Evolutionary conservation across 2,888 invertebrate genomes (phyloP).

Genomic region (Crocallis elinguaria): DNA sequence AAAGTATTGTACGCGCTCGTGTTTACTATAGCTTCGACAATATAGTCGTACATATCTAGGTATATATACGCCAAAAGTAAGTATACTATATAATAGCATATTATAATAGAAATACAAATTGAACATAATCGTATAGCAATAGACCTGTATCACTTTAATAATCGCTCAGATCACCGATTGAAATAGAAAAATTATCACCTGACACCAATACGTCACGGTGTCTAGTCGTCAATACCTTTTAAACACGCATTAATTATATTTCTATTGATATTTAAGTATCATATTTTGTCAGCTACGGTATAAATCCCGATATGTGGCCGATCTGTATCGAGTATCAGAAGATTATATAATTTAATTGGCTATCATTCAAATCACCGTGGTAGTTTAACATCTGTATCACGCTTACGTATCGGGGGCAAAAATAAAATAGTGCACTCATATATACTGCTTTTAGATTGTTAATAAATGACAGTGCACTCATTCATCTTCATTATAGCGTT

Average conservation of each 20-base stretch:
- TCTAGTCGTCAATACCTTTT: constrained; percentile 25
- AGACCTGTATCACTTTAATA: background rate
- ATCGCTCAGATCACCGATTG: constrained; percentile 42
- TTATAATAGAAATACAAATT: too few species aligned
- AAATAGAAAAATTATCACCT: constrained; percentile 45
- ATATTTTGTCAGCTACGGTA: background rate
- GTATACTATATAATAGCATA: too few species aligned
- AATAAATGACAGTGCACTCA: constrained; percentile 31
- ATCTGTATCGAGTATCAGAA: constrained; percentile 21
- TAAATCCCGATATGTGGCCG: background rate
- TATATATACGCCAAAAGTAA: too few species aligned
- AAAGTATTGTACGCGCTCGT: too few species aligned
- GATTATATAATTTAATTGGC: constrained; percentile 37
- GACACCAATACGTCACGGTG: constrained; percentile 34
- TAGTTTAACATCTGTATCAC: constrained; percentile 20
- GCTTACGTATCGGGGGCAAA: constrained; percentile 21
- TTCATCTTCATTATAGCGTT: constrained; percentile 60
- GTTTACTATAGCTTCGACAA: too few species aligned
- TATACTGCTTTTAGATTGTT: constrained; percentile 16
- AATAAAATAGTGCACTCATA: constrained; percentile 26
- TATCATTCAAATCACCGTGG: constrained; percentile 32
- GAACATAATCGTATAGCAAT: background rate
- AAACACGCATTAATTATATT: constrained; percentile 37
- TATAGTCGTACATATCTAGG: too few species aligned
- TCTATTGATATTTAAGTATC: background rate